Base-by-base conservation (phyloP, 2,113 vertebrate genomes). In the Fukomys damarensis region DNA sequence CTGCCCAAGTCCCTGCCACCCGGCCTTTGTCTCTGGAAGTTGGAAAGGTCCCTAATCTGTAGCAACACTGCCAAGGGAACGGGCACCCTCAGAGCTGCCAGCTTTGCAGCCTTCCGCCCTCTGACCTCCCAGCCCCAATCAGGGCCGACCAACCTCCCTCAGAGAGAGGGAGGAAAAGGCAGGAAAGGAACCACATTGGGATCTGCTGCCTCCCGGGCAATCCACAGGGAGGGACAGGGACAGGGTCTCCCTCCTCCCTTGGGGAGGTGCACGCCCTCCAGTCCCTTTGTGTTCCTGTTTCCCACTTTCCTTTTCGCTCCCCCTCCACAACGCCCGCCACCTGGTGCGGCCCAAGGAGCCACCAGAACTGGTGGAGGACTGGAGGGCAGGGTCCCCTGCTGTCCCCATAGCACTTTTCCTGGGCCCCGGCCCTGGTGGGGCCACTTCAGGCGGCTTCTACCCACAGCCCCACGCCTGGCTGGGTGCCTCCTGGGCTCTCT, bases 1-100 rank as follows among this genome's bases (percentile, higher is more conserved):
- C 17, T 30, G 52, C 46, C 54, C 54, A 56, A 43, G 10, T 74
- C 38, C 14, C 46, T 28, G 38, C 38, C 38, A 28, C 22, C 65
- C 84, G 1, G 5, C 38, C 46, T 95, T 94, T 90, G 86, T 97
- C 74, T 41, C 80, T 14, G 70, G 54, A 87, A 82, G 54, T 94
- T 54, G 56, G 58, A 80, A 84, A 92, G 91, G 28, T 49, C 32
- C 28, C 59, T 30, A 46, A 10, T 49, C 30, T 35, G 19, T 10
- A 49, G 56, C 35, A 7, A 30, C 12, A 83, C 49, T 61, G 68
- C 35, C 41, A 30, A 77, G 0, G 2, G 63, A 86, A 79, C 1
- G 2, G 58, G 74, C 1, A 2, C 46, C 35, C 46, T 85, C 1
- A 0, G 26, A 22, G 26, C 22, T 68, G 35, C 66, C 7, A 7